Base-by-base conservation (phyloP, 2,797 vertebrate genomes). In the Schizothorax lantsangensis region DNA sequence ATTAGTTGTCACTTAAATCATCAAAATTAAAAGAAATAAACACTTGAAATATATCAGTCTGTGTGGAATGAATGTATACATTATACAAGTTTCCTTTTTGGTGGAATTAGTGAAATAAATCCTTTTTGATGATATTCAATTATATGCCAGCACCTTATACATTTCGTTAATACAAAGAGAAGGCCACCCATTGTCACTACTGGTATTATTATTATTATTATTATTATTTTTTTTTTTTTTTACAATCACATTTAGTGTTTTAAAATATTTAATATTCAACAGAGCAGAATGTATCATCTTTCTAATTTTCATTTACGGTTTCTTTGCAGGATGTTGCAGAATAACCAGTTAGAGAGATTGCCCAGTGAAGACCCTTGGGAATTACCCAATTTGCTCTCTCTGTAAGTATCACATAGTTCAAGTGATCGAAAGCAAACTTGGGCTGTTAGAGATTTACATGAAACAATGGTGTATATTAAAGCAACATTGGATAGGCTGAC, bases 321-420 rank as follows among this genome's bases (percentile, higher is more conserved):
- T 86, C 43, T 90, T 79, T 92, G 79, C 91, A 99, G 98, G 94
- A 99, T 99, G 98, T 93, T 99, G 74, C 98, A 99, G 93, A 98
- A 98, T 92, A 99, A 99, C 93, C 97, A 97, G 86, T 94, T 99
- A 89, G 96, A 95, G 91, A 91, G 94, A 87, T 94, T 99, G 92
- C 97, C 97, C 23, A 95, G 96, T 68, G 97, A 98, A 92, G 95
- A 96, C 66, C 94, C 97, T 88, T 96, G 97, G 96, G 97, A 97
- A 91, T 96, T 99, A 89, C 97, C 96, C 86, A 98, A 96, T 91
- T 96, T 99, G 80, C 96, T 98, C 87, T 99, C 98, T 82, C 94
- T 99, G 98, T 99, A 95, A 98, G 98, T 97, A 91, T 66, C 21
- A 45, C 78, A 62, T 71, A 80, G 11, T 83, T 85, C 40, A 84